Conservation (phyloP, 2,888 invertebrate species). For the Schizotus pectinicornis region DNA sequence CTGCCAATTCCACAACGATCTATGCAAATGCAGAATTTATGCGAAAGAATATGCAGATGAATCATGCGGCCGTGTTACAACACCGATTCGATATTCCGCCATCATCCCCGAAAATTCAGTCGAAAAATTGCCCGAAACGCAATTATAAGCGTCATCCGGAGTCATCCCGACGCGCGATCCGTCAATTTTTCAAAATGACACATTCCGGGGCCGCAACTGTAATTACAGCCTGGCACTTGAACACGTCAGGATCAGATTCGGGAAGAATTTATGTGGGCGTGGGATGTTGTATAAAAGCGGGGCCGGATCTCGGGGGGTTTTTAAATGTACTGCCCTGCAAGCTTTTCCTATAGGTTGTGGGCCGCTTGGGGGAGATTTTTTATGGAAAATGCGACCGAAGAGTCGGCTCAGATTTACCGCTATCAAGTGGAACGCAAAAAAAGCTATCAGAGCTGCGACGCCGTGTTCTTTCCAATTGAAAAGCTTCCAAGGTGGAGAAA, state of each 20-base stretch:
- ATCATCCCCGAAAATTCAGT: slow-evolving; percentile 15
- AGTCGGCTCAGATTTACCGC: slow-evolving; percentile 18
- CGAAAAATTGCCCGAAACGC: slow-evolving; percentile 14
- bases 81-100: slow-evolving; percentile 17
- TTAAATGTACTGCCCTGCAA: slow-evolving; percentile 16
- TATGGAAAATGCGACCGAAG: slow-evolving; percentile 25
- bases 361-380: slow-evolving; percentile 28
- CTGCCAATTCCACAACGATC: slow-evolving; percentile 41
- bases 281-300: not conserved
- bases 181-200: slow-evolving; percentile 11
- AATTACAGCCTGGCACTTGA: slow-evolving; percentile 1
- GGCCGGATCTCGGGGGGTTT: slow-evolving; percentile 21
- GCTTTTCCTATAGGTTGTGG: slow-evolving; percentile 25
- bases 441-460: slow-evolving; percentile 38
- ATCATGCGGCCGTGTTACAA: slow-evolving; percentile 26
- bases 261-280: not conserved
- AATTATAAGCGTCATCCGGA: slow-evolving; percentile 19
- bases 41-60: slow-evolving; percentile 44
- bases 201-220: not conserved
- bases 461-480: no score
- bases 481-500: no score
- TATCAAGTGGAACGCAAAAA: slow-evolving; percentile 35
- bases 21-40: slow-evolving; percentile 46
- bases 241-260: slow-evolving; percentile 3
- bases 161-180: slow-evolving; percentile 15